phyloP scores from a whole-genome alignment of 2,888 invertebrate genomes.

The Xestobium rufovillosum region DNA sequence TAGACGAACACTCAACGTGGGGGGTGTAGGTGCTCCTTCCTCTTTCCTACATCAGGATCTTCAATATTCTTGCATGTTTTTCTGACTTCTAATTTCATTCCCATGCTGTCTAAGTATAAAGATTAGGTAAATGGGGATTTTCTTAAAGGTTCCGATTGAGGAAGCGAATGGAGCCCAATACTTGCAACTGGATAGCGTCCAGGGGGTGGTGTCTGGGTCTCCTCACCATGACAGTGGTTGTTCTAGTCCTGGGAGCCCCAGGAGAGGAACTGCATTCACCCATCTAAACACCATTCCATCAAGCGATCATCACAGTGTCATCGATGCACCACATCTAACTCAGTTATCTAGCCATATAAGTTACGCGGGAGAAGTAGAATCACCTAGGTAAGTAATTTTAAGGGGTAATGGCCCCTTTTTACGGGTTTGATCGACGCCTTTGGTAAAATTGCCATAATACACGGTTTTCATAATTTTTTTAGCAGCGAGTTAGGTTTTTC shows the following conservation, averaged over 20 bases:
- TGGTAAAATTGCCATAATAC: no score
- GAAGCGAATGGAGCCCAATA: slow-evolving; percentile 35
- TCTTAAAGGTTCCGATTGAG: slow-evolving; percentile 31
- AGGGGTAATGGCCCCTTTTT: no score
- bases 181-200: slow-evolving; percentile 34
- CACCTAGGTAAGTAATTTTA: slow-evolving; percentile 26
- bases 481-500: no score
- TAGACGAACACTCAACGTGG: no score
- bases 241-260: slow-evolving; percentile 36
- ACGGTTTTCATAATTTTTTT: no score
- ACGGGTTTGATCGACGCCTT: no score
- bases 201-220: slow-evolving; percentile 29
- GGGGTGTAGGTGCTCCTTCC: no score
- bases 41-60: no score
- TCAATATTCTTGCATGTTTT: no score
- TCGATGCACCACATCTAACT: slow-evolving; percentile 35
- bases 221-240: slow-evolving; percentile 37
- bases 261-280: slow-evolving; percentile 26
- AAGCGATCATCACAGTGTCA: slow-evolving; percentile 28
- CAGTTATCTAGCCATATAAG: slow-evolving; percentile 40
- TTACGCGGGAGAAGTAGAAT: slow-evolving; percentile 33
- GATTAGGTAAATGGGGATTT: no score
- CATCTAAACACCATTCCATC: slow-evolving; percentile 28
- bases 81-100: no score
- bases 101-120: no score